Evolutionary conservation across 2,888 invertebrate species (phyloP), one percentile per base, ranked within the genome.

Genomic region (Drosophila neoperkinsi): DNA sequence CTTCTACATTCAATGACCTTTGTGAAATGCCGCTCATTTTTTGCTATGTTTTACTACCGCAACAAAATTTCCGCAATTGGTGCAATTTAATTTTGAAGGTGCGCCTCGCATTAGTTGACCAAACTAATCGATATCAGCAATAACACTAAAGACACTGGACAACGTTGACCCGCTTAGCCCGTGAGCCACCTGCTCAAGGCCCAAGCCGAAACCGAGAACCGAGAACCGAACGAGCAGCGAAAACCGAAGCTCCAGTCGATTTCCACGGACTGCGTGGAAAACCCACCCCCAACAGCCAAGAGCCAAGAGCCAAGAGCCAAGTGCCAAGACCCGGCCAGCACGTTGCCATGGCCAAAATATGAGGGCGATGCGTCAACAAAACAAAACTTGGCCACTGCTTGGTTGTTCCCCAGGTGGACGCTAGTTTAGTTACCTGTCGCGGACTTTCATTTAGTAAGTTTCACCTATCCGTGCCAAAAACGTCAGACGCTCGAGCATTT

Each of bases 321-420:
- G 25, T 25, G 25, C 25, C 25, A 46, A 46, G 46, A 25, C 9
- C 52, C 56, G 67, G 66, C 68, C n/a, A 51, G 56, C 38, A 65
- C 83, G 88, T 88, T 88, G 87, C 88, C 90, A 88, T 88, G 88
- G 89, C 83, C 90, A 84, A 85, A 86, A 77, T 74, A 74, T 59
- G 77, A 77, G 73, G 63, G 41, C 72, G 33, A 75, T 55, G 64
- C 67, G 78, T 79, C 78, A 75, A 81, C 80, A 79, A 80, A 86
- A 87, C 82, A 85, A 74, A 58, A 59, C 46, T 21, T 51, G 43
- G 63, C 34, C 51, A 57, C 41, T 34, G 34, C 34, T 21, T 43
- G n/a, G 55, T 61, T 61, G 60, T 55, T 13, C 25, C 30, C 62
- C 50, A 41, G 30, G 46, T 53, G 49, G 52, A 56, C 59, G 81